These are phyloP conservation scores for Pristionchus entomophagus DNA, from an alignment of 2,888 invertebrate genomes.

Conservation along the genomic window DNA sequence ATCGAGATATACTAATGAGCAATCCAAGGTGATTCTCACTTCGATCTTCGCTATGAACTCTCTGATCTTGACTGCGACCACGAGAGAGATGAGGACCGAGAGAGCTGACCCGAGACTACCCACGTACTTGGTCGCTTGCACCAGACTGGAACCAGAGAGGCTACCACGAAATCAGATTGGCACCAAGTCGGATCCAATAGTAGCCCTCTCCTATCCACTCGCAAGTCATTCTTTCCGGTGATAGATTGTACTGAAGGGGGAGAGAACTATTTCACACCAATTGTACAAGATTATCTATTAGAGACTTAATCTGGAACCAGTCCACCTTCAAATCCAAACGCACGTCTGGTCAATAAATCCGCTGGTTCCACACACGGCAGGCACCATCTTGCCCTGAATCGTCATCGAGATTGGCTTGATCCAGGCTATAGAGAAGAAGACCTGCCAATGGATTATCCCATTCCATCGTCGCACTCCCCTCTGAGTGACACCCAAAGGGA, in stretches of 20 bases:
- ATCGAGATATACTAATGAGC: neutral
- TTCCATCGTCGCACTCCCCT: neutral
- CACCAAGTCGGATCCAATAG: neutral
- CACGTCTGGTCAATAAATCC: slow-evolving; percentile 43
- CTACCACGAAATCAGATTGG: neutral
- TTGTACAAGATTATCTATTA: too few species aligned
- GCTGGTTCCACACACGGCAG: slow-evolving; percentile 27
- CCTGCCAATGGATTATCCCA: neutral
- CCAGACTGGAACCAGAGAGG: slow-evolving; percentile 13
- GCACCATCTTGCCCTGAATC: neutral
- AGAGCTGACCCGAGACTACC: slow-evolving; percentile 30
- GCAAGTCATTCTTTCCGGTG: too few species aligned
- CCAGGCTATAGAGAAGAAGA: slow-evolving; percentile 43
- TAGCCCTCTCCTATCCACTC: too few species aligned
- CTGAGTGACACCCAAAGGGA: neutral
- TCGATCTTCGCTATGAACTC: slow-evolving; percentile 38
- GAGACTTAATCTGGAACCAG: neutral
- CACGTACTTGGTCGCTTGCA: slow-evolving; percentile 37
- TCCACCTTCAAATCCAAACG: neutral
- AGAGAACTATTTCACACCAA: too few species aligned
- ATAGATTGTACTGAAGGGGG: too few species aligned
- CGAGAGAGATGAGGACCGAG: slow-evolving; percentile 40
- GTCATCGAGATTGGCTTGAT: slow-evolving; percentile 30
- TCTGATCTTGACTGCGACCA: slow-evolving; percentile 27
- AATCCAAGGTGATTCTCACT: too few species aligned